Percentiles rank a stretch among this genome's conserved stretches.
phyloP scores from a whole-genome alignment of 2,113 vertebrate genomes.

The Paramisgurnus dabryanus region DNA sequence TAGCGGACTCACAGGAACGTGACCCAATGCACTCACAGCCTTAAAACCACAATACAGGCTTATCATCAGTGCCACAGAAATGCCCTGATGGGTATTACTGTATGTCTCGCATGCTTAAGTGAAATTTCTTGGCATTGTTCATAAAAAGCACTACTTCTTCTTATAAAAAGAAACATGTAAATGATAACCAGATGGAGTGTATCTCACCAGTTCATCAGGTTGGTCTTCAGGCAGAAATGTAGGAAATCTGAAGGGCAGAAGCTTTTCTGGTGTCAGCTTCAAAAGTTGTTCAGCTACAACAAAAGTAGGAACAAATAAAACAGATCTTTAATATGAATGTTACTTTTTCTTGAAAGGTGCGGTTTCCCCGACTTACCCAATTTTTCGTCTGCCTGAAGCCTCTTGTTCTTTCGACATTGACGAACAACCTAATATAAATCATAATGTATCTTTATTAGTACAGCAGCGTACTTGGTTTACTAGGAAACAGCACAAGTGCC shows the following conservation, averaged over 20 bases:
- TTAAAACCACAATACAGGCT: constrained; percentile 62
- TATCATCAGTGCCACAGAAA: constrained; percentile 29
- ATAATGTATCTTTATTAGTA: background rate
- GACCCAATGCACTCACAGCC: constrained; percentile 72
- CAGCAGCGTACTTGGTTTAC: no score
- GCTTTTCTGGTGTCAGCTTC: constrained; percentile 60
- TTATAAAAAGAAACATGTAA: background rate
- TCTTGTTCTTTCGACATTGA: constrained; percentile 72
- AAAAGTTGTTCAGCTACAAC: constrained; percentile 48
- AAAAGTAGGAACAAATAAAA: constrained; percentile 15
- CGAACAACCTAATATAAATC: constrained; percentile 72
- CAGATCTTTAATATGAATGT: no score
- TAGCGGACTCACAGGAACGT: constrained; percentile 68
- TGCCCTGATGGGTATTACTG: background rate
- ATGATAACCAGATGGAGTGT: background rate
- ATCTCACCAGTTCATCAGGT: constrained; percentile 76
- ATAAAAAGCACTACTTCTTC: background rate
- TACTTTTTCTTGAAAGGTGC: background rate
- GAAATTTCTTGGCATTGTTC: background rate
- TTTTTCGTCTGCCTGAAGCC: constrained; percentile 61
- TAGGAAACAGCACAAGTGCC: background rate
- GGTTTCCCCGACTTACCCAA: constrained; percentile 9
- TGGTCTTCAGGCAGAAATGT: constrained; percentile 57
- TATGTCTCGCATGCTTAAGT: background rate
- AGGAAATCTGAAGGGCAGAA: constrained; percentile 76